Conservation (phyloP, 2,113 vertebrate species). For the Rhinolophus ferrumequinum region DNA sequence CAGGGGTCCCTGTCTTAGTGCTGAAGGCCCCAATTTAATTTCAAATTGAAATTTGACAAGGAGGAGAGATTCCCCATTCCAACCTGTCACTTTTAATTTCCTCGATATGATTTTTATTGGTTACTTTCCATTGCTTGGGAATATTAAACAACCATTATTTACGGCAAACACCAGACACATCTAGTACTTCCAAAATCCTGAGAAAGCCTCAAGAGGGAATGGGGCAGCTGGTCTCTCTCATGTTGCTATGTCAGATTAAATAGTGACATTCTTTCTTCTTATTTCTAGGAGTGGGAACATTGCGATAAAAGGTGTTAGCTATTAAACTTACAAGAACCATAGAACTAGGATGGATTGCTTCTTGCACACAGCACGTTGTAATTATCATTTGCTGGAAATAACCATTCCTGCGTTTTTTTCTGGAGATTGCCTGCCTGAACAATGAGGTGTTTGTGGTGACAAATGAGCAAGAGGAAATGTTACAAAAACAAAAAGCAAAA, state of each 20-base stretch:
- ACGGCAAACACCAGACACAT: not conserved
- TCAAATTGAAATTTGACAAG: conserved; percentile 65
- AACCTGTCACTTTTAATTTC: conserved; percentile 72
- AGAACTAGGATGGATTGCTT: not conserved
- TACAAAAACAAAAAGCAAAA: not conserved
- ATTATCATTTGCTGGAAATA: conserved; percentile 35
- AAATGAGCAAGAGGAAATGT: conserved; percentile 22
- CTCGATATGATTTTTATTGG: conserved; percentile 66
- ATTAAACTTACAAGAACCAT: conserved; percentile 1
- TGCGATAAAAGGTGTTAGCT: not conserved
- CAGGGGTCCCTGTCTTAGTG: conserved; percentile 14
- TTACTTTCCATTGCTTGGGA: conserved; percentile 48
- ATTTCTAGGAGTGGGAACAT: not conserved
- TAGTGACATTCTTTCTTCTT: not conserved
- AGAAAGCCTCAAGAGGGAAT: accelerated
- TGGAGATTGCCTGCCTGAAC: conserved; percentile 2
- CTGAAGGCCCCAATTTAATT: conserved; percentile 67
- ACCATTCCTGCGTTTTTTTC: not conserved
- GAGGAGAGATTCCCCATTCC: conserved; percentile 30
- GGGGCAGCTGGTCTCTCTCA: not conserved
- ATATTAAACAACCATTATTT: conserved; percentile 63
- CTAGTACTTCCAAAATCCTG: not conserved
- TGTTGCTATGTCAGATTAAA: not conserved
- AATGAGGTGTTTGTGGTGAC: not conserved
- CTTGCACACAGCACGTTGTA: not conserved